These are phyloP conservation scores for Chinchilla lanigera DNA, from an alignment of 2,113 vertebrate species.

Conservation along the genomic window DNA sequence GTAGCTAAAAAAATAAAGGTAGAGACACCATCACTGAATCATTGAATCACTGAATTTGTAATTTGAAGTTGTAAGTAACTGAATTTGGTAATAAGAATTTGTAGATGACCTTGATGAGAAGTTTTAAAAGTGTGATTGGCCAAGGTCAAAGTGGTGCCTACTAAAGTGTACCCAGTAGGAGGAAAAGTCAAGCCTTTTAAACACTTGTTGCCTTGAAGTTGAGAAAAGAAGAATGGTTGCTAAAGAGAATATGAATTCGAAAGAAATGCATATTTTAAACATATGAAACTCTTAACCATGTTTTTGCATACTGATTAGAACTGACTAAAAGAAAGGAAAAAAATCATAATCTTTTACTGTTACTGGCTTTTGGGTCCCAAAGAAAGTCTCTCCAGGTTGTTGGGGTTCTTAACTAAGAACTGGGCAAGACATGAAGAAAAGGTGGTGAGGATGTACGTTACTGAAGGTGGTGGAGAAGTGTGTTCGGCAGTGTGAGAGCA, in stretches of 20 bases:
- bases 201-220: background rate
- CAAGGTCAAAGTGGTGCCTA: background rate
- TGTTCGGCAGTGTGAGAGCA: background rate
- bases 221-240: background rate
- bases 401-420: background rate
- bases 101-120: background rate
- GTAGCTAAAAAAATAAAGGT: background rate
- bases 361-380: background rate
- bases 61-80: background rate
- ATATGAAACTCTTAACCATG: background rate
- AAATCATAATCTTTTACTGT: background rate
- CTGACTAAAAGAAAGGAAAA: background rate
- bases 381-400: background rate
- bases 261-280: background rate
- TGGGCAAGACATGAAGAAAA: background rate
- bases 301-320: slow-evolving; percentile 4
- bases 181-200: background rate
- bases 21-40: background rate
- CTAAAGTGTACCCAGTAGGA: background rate
- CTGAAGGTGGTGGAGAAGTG: background rate
- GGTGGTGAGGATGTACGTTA: background rate
- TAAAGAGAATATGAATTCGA: background rate
- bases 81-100: background rate
- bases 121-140: background rate
- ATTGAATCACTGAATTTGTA: background rate